These are phyloP conservation scores for Macrosoma leucophasiata DNA, from an alignment of 2,888 invertebrate genomes.

Conservation along the genomic window DNA sequence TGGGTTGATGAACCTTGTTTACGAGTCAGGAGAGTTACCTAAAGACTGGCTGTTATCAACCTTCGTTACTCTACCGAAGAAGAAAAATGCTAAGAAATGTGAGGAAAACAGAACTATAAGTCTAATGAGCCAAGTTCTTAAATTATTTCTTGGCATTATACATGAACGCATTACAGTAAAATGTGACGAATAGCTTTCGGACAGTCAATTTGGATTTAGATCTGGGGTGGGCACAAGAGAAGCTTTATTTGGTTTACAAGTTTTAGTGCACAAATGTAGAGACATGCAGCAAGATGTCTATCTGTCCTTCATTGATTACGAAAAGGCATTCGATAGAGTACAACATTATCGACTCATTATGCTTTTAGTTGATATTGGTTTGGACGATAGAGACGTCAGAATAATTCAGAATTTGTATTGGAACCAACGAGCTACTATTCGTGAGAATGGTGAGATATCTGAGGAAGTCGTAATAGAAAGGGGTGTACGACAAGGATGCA, in stretches of 20 bases:
- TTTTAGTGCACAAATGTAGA: conserved; percentile 19
- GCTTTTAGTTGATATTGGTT: conserved; percentile 7
- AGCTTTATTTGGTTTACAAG: conserved; percentile 19
- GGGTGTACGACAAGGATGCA: conserved; percentile 14
- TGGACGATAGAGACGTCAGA: conserved; percentile 15
- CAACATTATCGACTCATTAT: conserved; percentile 1
- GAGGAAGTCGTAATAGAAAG: background rate
- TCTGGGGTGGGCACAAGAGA: conserved; percentile 17
- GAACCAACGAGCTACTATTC: conserved; percentile 7
- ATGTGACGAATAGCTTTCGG: conserved; percentile 12
- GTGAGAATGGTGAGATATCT: conserved; percentile 4
- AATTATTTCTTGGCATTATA: conserved; percentile 14
- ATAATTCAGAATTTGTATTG: conserved; percentile 14
- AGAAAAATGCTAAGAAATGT: conserved; percentile 15
- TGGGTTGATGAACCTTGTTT: conserved; percentile 4
- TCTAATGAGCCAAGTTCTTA: conserved; percentile 19
- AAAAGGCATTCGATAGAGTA: conserved; percentile 17
- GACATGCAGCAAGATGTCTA: conserved; percentile 20
- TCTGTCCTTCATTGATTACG: conserved; percentile 19
- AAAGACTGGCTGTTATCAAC: conserved; percentile 14
- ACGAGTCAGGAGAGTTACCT: conserved; percentile 9
- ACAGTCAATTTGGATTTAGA: conserved; percentile 20
- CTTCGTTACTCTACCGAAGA: conserved; percentile 20
- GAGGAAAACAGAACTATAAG: conserved; percentile 18
- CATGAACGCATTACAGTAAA: conserved; percentile 10